A percentile compares a stretch with the other conserved stretches of the same genome.
These are phyloP conservation scores for Morinoia aosen DNA, from an alignment of 2,888 invertebrate species.

Conservation along the genomic window DNA sequence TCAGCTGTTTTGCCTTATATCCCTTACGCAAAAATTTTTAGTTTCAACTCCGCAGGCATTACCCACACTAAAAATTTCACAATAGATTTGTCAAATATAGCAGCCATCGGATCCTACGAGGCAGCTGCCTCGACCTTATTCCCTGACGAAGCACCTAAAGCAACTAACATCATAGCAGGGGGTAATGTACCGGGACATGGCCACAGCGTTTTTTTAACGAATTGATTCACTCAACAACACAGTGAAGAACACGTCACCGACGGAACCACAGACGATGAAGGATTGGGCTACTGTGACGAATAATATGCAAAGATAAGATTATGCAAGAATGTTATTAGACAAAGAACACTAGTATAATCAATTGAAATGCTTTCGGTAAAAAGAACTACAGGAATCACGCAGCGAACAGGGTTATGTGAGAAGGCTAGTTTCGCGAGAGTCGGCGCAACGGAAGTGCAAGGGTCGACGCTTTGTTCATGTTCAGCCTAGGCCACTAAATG, in stretches of 20 bases:
- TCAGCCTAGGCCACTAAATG: too few relatives aligned
- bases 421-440: too few relatives aligned
- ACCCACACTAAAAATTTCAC: neutral
- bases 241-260: neutral
- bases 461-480: too few relatives aligned
- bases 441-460: too few relatives aligned
- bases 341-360: too few relatives aligned
- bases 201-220: neutral
- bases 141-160: neutral
- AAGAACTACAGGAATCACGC: too few relatives aligned
- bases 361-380: too few relatives aligned
- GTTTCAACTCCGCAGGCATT: neutral
- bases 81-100: neutral
- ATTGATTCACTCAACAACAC: neutral
- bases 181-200: neutral
- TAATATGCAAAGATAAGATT: too few relatives aligned
- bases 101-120: neutral
- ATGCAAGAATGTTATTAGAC: too few relatives aligned
- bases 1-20: neutral
- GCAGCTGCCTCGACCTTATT: neutral
- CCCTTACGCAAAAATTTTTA: neutral
- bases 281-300: neutral
- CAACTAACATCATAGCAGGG: neutral
- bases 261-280: neutral
- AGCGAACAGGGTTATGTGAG: too few relatives aligned